Evolutionary conservation across 2,113 vertebrate genomes (phyloP), one percentile per base, ranked within the genome.

Genomic region (Antigone vipio): DNA sequence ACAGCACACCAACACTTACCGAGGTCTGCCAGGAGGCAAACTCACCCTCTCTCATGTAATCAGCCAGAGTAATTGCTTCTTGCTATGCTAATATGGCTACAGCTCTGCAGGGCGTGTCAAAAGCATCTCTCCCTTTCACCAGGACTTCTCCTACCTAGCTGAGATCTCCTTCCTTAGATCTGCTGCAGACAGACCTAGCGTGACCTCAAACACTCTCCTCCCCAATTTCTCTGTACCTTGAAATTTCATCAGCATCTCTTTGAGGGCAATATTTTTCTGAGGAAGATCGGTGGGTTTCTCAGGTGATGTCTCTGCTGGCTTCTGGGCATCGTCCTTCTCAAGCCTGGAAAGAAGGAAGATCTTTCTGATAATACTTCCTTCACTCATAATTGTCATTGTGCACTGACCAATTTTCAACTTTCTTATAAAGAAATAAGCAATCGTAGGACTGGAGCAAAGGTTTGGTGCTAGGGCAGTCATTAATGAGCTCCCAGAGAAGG

Each of bases 301-400:
- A 2, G 52, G 34, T 0, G 16, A 21, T 2, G 20, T 3, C 72
- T 69, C 77, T 4, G 0, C 7, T 1, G 12, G 4, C 16, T 88
- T 32, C 2, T 13, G 82, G 21, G 11, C 42, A 3, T 9, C 2
- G 1, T 76, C 52, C 23, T 85, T 7, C 80, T 92, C 89, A 19
- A 92, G 78, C 71, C 95, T 96, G 73, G 49, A 56, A 56, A n/a
- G 22, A 8, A 42, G 20, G 17, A 60, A 26, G 19, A 35, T 5
- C 29, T 68, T 45, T 38, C 74, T 12, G 3, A 7, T 8, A 5
- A 47, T 2, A 5, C 20, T 35, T 10, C 44, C 42, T 29, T 45
- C 15, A 1, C 22, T 12, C 52, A 0, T 26, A 3, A 8, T 23
- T 29, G 9, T 22, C 18, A 0, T 24, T 15, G 32, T 4, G 11